phyloP scores from a whole-genome alignment of 2,888 invertebrate genomes.

The Lepidocyrtoides sp. region DNA sequence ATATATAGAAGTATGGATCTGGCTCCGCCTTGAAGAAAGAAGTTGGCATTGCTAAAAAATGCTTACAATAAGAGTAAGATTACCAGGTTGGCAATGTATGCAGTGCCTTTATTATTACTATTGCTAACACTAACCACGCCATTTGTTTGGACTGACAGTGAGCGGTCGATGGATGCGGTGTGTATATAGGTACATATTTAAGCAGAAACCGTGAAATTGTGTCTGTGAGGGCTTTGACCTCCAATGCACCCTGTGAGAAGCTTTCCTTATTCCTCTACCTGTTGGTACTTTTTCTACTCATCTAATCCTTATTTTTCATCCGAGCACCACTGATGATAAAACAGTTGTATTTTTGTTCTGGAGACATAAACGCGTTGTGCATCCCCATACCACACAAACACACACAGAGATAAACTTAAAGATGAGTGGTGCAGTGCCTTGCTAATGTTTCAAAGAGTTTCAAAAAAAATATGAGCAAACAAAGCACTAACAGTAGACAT shows the following conservation, averaged over 20 bases:
- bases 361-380: conserved; percentile 66
- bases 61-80: conserved; percentile 5
- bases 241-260: conserved; percentile 80
- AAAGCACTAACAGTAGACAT: conserved; percentile 54
- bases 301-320: neutral
- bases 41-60: conserved; percentile 44
- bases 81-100: neutral
- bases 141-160: conserved; percentile 35
- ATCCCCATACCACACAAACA: neutral
- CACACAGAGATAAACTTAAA: neutral
- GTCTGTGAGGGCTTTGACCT: conserved; percentile 80
- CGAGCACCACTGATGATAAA: neutral
- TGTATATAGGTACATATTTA: conserved; percentile 34
- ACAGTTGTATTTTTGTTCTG: conserved; percentile 69
- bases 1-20: conserved; percentile 51
- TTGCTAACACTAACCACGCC: neutral
- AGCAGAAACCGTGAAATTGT: conserved; percentile 80
- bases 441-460: conserved; percentile 40
- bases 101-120: conserved; percentile 30
- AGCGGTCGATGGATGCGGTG: conserved; percentile 1
- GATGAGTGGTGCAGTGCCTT: conserved; percentile 33
- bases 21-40: conserved; percentile 27
- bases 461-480: conserved; percentile 8
- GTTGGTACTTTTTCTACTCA: conserved; percentile 40
- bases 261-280: conserved; percentile 57